Evolutionary conservation across 2,113 vertebrate species (phyloP).

Genomic region (Syngnathus typhle): DNA sequence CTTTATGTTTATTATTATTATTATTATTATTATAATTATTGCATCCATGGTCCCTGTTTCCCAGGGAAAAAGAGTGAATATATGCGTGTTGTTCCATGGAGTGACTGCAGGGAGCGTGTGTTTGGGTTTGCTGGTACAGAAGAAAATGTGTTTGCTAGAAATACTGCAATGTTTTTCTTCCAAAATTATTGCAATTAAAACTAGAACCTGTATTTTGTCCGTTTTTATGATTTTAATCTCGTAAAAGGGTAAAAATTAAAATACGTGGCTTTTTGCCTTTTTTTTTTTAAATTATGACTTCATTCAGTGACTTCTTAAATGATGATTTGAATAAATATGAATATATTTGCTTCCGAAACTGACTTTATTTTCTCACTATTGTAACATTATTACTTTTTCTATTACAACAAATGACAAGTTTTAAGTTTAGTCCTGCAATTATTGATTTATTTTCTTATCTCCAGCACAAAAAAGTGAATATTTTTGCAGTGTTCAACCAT

Average conservation of each 20-base stretch:
- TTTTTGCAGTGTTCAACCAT: not conserved
- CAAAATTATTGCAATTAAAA: not conserved
- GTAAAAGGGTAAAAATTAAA: not conserved
- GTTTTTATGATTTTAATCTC: not conserved
- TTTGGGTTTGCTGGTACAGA: not conserved
- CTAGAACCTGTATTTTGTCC: not conserved
- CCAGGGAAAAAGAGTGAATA: slow-evolving; percentile 5
- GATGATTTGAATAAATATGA: no score
- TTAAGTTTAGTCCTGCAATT: not conserved
- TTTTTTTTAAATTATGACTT: no score
- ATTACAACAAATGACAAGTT: not conserved
- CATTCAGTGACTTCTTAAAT: no score
- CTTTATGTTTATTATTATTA: slow-evolving; percentile 19
- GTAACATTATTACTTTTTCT: no score
- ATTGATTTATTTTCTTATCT: not conserved
- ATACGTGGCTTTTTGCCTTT: no score
- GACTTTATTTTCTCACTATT: no score
- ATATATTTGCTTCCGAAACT: no score
- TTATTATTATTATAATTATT: slow-evolving; percentile 10
- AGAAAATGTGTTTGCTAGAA: not conserved
- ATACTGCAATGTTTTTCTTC: not conserved
- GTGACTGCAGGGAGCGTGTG: not conserved
- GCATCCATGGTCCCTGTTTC: slow-evolving; percentile 6
- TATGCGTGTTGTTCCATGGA: not conserved
- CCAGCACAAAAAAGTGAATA: not conserved